Evolutionary conservation across 2,888 invertebrate genomes (phyloP).

Genomic region (Thelaira solivaga): DNA sequence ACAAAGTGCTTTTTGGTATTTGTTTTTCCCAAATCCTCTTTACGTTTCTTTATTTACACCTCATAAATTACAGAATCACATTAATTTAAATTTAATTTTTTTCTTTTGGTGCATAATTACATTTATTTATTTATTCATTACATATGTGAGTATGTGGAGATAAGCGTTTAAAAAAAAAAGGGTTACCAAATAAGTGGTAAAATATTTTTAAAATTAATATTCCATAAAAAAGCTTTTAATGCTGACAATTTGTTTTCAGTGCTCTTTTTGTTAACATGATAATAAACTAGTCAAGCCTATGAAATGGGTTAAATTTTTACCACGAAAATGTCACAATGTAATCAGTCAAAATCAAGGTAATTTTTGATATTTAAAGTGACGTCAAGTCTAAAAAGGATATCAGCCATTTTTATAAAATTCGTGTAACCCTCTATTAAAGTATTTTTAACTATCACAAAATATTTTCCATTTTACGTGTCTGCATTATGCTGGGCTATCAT

Average conservation of each 20-base stretch:
- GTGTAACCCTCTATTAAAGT: neutral
- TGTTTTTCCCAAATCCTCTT: neutral
- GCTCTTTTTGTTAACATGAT: too few relatives aligned
- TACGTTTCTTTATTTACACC: conserved; percentile 59
- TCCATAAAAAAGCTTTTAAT: neutral
- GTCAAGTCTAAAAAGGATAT: neutral
- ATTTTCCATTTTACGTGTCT: neutral
- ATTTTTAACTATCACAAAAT: neutral
- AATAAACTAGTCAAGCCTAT: too few relatives aligned
- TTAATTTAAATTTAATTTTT: conserved; percentile 71
- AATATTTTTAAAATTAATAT: neutral
- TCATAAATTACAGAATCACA: conserved; percentile 74
- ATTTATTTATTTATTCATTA: conserved; percentile 59
- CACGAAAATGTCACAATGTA: neutral
- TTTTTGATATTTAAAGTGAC: neutral
- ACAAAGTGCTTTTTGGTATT: neutral
- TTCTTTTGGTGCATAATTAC: conserved; percentile 64
- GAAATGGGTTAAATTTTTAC: too few relatives aligned
- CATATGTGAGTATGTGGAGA: neutral
- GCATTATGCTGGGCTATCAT: conserved; percentile 28
- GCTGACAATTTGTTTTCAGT: too few relatives aligned
- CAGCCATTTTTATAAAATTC: neutral
- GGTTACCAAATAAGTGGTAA: neutral
- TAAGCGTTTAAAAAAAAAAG: neutral
- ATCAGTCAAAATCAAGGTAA: conserved; percentile 1